Percentiles rank a stretch among this genome's conserved stretches.
Evolutionary conservation across 2,888 invertebrate species (phyloP).

Genomic region (Drosophila rubida): DNA sequence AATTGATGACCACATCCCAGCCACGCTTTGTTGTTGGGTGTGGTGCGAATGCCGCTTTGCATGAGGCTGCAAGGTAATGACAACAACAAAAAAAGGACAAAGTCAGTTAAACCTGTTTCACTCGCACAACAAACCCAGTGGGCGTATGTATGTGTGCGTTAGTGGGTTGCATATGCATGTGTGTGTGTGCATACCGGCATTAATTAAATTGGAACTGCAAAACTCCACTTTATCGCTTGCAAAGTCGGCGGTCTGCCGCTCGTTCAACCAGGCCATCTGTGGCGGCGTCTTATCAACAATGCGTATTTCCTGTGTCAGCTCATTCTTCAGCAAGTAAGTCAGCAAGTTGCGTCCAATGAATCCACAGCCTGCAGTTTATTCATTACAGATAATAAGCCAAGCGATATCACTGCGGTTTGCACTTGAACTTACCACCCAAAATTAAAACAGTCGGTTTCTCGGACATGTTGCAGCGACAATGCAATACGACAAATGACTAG

Average conservation of each 20-base stretch:
- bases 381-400: slow-evolving; percentile 40
- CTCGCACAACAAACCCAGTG: neutral
- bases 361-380: slow-evolving; percentile 91
- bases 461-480: slow-evolving; percentile 67
- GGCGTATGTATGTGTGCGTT: neutral
- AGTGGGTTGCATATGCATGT: neutral
- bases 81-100: slow-evolving; percentile 37
- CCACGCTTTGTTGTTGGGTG: slow-evolving; percentile 86
- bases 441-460: slow-evolving; percentile 84
- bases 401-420: slow-evolving; percentile 11
- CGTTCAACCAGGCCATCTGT: slow-evolving; percentile 95
- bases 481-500: slow-evolving; percentile 42
- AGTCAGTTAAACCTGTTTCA: slow-evolving; percentile 60
- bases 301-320: slow-evolving; percentile 90
- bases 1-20: slow-evolving; percentile 94
- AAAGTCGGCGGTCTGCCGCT: slow-evolving; percentile 90
- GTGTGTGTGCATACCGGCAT: slow-evolving; percentile 88
- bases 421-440: slow-evolving; percentile 82
- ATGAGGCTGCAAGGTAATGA: slow-evolving; percentile 88
- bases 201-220: slow-evolving; percentile 96
- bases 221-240: slow-evolving; percentile 92
- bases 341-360: slow-evolving; percentile 96
- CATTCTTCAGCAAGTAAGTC: slow-evolving; percentile 91
- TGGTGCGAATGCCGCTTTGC: slow-evolving; percentile 90
- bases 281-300: slow-evolving; percentile 97